These are phyloP conservation scores for Artibeus jamaicensis DNA, from an alignment of 2,797 vertebrate species.

Conservation along the genomic window DNA sequence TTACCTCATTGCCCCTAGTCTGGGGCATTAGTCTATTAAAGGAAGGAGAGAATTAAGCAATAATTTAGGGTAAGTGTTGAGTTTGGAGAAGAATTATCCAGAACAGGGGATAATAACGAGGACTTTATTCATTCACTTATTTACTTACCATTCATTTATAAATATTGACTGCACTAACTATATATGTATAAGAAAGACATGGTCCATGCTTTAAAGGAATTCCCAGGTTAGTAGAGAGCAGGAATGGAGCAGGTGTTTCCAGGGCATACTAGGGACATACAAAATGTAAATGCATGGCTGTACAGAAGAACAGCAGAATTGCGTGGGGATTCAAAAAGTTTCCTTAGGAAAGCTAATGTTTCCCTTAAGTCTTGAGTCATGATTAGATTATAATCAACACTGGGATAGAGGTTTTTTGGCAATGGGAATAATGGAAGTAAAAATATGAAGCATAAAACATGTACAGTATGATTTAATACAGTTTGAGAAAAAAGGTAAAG, in stretches of 20 bases:
- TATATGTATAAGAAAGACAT: constrained; percentile 5
- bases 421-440: neutral
- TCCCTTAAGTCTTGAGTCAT: neutral
- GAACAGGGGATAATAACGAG: constrained; percentile 23
- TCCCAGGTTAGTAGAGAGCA: neutral
- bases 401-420: neutral
- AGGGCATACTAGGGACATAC: neutral
- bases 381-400: neutral
- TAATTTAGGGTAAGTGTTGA: neutral
- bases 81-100: constrained; percentile 1
- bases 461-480: neutral
- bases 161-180: neutral
- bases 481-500: neutral
- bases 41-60: neutral
- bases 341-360: neutral
- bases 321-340: neutral
- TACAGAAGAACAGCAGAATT: neutral
- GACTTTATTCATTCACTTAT: neutral
- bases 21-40: neutral
- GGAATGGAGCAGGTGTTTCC: neutral
- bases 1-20: neutral
- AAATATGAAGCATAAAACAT: neutral
- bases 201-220: neutral
- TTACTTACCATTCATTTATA: constrained; percentile 31
- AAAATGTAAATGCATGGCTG: neutral